Conservation (phyloP, 2,113 vertebrate genomes). For the Strix aluco region DNA sequence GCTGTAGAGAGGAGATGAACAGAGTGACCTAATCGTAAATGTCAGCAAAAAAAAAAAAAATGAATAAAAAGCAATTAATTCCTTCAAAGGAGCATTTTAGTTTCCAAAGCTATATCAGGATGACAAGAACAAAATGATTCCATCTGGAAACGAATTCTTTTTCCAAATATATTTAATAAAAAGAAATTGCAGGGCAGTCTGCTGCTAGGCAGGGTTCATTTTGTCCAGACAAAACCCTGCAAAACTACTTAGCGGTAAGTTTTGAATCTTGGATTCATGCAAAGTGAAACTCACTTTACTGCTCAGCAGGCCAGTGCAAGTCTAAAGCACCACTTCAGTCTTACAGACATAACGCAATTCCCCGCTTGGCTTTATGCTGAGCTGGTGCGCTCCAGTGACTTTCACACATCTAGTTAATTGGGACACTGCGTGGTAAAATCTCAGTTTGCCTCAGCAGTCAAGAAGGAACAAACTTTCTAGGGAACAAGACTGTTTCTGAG, state of each 20-base stretch:
- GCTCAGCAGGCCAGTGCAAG: not conserved
- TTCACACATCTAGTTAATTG: not conserved
- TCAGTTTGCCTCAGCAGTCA: not conserved
- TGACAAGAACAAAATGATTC: slow-evolving; percentile 37
- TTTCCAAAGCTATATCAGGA: slow-evolving; percentile 15
- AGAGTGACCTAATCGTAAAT: not conserved
- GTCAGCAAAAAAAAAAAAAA: not conserved
- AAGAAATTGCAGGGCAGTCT: slow-evolving; percentile 6
- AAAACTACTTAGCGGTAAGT: slow-evolving; percentile 18
- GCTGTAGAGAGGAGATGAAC: not conserved
- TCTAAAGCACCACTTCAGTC: not conserved
- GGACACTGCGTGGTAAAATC: not conserved
- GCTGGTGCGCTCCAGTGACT: not conserved
- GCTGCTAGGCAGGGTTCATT: not conserved
- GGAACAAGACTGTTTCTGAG: not conserved
- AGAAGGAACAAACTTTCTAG: not conserved
- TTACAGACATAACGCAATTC: not conserved
- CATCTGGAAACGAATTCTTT: slow-evolving; percentile 19
- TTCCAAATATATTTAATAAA: slow-evolving; percentile 17
- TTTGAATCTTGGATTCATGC: not conserved
- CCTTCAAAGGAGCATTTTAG: slow-evolving; percentile 14
- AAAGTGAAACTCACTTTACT: not conserved
- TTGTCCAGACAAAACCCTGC: slow-evolving; percentile 35
- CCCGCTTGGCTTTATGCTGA: not conserved
- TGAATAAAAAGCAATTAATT: not conserved